phyloP scores from a whole-genome alignment of 2,113 vertebrate species.

The Triplophysa tibetana region DNA sequence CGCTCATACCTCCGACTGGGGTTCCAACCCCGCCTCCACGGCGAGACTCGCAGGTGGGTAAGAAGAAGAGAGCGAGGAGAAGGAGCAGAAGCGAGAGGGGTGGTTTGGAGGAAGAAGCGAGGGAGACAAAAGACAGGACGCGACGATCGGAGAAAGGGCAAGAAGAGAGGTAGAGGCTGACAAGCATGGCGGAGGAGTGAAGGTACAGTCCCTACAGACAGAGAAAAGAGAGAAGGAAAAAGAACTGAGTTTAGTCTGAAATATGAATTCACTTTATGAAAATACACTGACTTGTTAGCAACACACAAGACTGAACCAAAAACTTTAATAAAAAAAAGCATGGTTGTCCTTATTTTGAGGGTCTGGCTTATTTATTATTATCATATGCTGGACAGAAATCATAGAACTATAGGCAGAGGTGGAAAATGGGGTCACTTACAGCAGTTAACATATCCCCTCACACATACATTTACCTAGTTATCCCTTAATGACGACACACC shows the following conservation, averaged over 20 bases:
- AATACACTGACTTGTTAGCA: not conserved
- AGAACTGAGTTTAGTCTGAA: conserved; percentile 35
- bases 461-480: not conserved
- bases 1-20: conserved; percentile 39
- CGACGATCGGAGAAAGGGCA: conserved; percentile 69
- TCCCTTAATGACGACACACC: not conserved
- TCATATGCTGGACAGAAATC: conserved; percentile 26
- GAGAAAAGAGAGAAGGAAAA: conserved; percentile 44
- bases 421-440: conserved; percentile 25
- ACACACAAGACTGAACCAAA: not conserved
- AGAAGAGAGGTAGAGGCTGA: conserved; percentile 74
- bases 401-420: conserved; percentile 15
- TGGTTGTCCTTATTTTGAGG: conserved; percentile 5
- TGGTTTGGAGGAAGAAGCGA: conserved; percentile 41
- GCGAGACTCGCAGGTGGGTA: conserved; percentile 73
- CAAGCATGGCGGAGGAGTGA: conserved; percentile 79
- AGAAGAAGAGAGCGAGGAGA: conserved; percentile 59
- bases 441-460: conserved; percentile 13
- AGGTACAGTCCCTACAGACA: conserved; percentile 71
- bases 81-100: conserved; percentile 44
- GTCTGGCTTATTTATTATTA: conserved; percentile 36
- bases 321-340: conserved; percentile 35
- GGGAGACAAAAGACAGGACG: conserved; percentile 58
- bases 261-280: not conserved
- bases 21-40: conserved; percentile 58